Evolutionary conservation across 2,888 invertebrate genomes (phyloP).

Genomic region (Punctoribates punctum): DNA sequence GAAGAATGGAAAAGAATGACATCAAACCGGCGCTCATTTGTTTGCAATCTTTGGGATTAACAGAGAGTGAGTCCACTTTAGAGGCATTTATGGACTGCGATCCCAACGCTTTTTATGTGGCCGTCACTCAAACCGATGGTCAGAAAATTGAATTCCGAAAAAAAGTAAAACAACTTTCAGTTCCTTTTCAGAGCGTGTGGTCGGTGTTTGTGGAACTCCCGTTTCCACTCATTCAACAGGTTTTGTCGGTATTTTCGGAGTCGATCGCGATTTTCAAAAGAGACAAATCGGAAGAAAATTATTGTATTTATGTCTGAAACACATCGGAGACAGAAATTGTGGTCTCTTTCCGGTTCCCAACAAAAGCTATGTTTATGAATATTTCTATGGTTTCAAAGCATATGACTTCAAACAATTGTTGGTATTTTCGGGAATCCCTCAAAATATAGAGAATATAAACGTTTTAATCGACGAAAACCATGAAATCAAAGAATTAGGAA

Average conservation of each 20-base stretch:
- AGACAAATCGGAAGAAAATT: slow-evolving; percentile 32
- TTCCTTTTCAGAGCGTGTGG: background rate
- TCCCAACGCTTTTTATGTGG: slow-evolving; percentile 37
- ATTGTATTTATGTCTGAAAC: slow-evolving; percentile 16
- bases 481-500: background rate
- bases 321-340: slow-evolving; percentile 33
- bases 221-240: slow-evolving; percentile 30
- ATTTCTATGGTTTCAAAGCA: slow-evolving; percentile 16
- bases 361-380: slow-evolving; percentile 21
- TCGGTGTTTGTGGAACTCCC: slow-evolving; percentile 36
- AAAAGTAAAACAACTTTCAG: background rate
- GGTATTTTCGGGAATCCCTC: slow-evolving; percentile 19
- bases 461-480: slow-evolving; percentile 5
- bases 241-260: slow-evolving; percentile 29
- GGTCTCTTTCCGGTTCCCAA: slow-evolving; percentile 16
- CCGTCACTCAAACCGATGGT: slow-evolving; percentile 20
- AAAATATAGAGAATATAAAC: slow-evolving; percentile 9
- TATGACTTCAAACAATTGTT: background rate
- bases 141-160: background rate
- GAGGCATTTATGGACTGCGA: slow-evolving; percentile 34
- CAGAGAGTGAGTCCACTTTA: slow-evolving; percentile 28
- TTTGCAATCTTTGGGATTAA: background rate
- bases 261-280: slow-evolving; percentile 23
- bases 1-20: slow-evolving; percentile 7
- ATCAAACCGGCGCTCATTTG: background rate